These are phyloP conservation scores for Mixornis gularis DNA, from an alignment of 2,113 vertebrate species.

Conservation along the genomic window DNA sequence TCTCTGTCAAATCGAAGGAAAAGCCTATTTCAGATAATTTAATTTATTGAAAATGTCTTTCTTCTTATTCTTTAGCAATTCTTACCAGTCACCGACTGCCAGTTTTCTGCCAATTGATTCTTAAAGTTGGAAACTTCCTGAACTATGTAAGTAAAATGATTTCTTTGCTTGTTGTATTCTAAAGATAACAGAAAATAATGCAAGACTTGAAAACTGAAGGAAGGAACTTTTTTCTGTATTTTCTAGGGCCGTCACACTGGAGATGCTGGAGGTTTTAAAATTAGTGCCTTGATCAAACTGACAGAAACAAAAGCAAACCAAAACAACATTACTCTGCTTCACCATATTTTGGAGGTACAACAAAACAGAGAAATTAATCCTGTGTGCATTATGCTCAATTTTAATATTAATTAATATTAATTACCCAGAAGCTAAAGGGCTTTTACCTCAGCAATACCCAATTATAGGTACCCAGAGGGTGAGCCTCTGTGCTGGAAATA, in stretches of 20 bases:
- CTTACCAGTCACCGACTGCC: constrained; percentile 79
- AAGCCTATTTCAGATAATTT: neutral
- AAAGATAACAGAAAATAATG: neutral
- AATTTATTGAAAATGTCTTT: neutral
- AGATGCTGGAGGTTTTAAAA: constrained; percentile 90
- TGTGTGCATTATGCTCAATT: neutral
- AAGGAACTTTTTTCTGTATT: neutral
- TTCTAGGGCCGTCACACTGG: constrained; percentile 90
- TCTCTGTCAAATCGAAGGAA: neutral
- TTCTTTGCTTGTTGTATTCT: neutral
- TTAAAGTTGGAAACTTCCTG: constrained; percentile 92
- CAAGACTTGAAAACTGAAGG: neutral
- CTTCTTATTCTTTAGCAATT: constrained; percentile 71
- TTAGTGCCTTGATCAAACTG: constrained; percentile 86
- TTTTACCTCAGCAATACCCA: neutral
- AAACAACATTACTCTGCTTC: constrained; percentile 85
- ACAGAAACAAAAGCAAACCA: constrained; percentile 91
- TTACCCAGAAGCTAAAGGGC: neutral
- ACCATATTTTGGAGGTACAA: constrained; percentile 90
- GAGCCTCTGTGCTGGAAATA: neutral
- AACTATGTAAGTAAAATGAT: constrained; percentile 83
- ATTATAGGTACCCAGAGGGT: neutral
- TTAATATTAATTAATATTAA: neutral
- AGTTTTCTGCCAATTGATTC: constrained; percentile 86
- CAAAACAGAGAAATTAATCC: neutral